Percentiles rank a stretch among this genome's conserved stretches.
Evolutionary conservation across 2,888 invertebrate genomes (phyloP).

Genomic region (Limnephilus lunatus): DNA sequence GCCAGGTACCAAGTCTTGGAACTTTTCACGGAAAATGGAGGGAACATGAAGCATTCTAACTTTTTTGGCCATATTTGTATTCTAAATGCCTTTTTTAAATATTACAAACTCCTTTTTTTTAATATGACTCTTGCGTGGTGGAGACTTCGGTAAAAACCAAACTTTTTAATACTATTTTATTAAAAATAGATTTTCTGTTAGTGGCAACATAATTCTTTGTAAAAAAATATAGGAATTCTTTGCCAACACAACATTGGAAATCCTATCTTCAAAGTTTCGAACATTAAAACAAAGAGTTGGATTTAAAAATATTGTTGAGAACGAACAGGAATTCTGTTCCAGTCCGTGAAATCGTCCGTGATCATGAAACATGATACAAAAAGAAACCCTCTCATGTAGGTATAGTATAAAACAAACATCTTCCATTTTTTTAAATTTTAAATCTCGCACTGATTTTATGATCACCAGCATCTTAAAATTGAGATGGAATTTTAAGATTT

Average conservation of each 20-base stretch:
- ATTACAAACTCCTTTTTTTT: background rate
- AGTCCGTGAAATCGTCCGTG: background rate
- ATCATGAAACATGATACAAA: background rate
- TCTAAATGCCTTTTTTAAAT: background rate
- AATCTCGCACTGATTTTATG: too few relatives aligned
- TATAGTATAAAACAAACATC: too few relatives aligned
- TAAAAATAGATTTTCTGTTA: too few relatives aligned
- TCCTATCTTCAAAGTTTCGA: too few relatives aligned
- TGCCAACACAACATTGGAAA: too few relatives aligned
- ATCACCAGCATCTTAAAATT: background rate
- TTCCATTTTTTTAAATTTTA: too few relatives aligned
- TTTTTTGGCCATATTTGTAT: background rate
- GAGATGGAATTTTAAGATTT: background rate
- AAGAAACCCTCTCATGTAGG: too few relatives aligned
- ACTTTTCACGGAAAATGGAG: background rate
- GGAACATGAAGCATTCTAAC: background rate
- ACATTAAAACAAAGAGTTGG: background rate
- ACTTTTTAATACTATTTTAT: too few relatives aligned
- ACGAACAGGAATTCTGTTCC: too few relatives aligned
- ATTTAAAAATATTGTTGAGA: background rate
- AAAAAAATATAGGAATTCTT: too few relatives aligned
- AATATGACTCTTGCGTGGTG: background rate
- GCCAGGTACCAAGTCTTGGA: background rate
- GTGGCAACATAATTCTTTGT: too few relatives aligned
- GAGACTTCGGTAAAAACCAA: too few relatives aligned